These are phyloP conservation scores for Aphelinus certus DNA, from an alignment of 1,140 invertebrate genomes.

Conservation along the genomic window DNA sequence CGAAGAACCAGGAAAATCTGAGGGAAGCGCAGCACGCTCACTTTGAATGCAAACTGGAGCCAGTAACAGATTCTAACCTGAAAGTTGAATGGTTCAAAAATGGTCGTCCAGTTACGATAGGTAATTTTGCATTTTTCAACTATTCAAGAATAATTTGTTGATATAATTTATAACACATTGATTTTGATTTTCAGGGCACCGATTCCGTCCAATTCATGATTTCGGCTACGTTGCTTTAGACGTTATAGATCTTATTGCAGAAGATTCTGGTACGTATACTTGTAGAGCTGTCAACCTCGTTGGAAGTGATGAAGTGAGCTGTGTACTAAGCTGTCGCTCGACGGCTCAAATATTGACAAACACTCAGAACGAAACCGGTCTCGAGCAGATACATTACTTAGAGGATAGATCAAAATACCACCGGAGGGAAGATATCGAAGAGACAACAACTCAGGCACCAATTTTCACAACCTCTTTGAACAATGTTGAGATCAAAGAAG, in stretches of 20 bases:
- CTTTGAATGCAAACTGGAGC: conserved; percentile 97
- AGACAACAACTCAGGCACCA: conserved; percentile 86
- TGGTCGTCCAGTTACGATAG: conserved; percentile 85
- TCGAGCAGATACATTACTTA: conserved; percentile 88
- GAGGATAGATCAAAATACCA: conserved; percentile 84
- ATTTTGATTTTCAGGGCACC: conserved; percentile 71
- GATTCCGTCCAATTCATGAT: conserved; percentile 94
- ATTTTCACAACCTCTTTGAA: conserved; percentile 91
- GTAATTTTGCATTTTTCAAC: conserved; percentile 54
- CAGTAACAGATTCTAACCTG: conserved; percentile 92
- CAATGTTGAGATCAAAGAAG: conserved; percentile 92
- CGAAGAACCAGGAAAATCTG: conserved; percentile 85
- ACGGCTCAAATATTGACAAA: conserved; percentile 82
- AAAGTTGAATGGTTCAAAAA: conserved; percentile 96
- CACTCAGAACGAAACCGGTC: conserved; percentile 84
- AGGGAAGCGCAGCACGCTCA: conserved; percentile 93
- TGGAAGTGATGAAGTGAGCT: conserved; percentile 86
- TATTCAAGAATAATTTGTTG: background rate
- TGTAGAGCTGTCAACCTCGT: conserved; percentile 90
- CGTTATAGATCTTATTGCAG: conserved; percentile 89
- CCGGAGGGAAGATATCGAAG: conserved; percentile 78
- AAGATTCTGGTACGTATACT: conserved; percentile 94
- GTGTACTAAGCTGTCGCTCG: conserved; percentile 76
- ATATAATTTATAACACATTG: background rate
- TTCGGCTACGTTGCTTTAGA: conserved; percentile 95